Percentiles rank a stretch among this genome's conserved stretches.
Evolutionary conservation across 2,888 invertebrate species (phyloP).

Genomic region (Apodemia zela): DNA sequence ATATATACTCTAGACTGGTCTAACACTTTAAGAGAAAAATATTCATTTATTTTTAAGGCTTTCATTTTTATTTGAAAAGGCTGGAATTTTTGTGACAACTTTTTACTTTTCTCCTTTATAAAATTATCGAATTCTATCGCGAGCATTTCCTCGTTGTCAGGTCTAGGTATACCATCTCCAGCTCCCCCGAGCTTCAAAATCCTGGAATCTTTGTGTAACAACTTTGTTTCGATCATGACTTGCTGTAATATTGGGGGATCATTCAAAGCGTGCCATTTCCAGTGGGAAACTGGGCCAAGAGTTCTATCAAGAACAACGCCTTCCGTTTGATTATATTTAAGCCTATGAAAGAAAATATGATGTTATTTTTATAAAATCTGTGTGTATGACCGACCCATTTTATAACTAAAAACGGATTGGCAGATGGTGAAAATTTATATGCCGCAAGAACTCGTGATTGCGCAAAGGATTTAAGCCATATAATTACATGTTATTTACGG

Average conservation of each 20-base stretch:
- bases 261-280: slow-evolving; percentile 73
- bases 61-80: slow-evolving; percentile 73
- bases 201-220: slow-evolving; percentile 59
- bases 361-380: neutral
- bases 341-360: too few relatives aligned
- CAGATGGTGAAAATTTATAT: too few relatives aligned
- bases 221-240: slow-evolving; percentile 70
- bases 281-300: slow-evolving; percentile 64
- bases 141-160: slow-evolving; percentile 65
- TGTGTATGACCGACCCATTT: too few relatives aligned
- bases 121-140: slow-evolving; percentile 70
- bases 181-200: slow-evolving; percentile 51
- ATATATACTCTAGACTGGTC: slow-evolving; percentile 66
- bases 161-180: slow-evolving; percentile 37
- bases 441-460: too few relatives aligned
- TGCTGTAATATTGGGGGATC: slow-evolving; percentile 68
- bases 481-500: too few relatives aligned
- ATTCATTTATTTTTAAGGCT: slow-evolving; percentile 67
- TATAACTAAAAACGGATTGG: too few relatives aligned
- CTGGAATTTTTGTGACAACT: slow-evolving; percentile 58
- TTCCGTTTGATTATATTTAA: slow-evolving; percentile 61
- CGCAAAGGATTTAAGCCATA: too few relatives aligned
- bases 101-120: slow-evolving; percentile 65
- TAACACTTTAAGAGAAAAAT: slow-evolving; percentile 62
- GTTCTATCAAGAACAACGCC: slow-evolving; percentile 62